Evolutionary conservation across 2,113 vertebrate genomes (phyloP).

Genomic region (Petrocephalus zakoni): DNA sequence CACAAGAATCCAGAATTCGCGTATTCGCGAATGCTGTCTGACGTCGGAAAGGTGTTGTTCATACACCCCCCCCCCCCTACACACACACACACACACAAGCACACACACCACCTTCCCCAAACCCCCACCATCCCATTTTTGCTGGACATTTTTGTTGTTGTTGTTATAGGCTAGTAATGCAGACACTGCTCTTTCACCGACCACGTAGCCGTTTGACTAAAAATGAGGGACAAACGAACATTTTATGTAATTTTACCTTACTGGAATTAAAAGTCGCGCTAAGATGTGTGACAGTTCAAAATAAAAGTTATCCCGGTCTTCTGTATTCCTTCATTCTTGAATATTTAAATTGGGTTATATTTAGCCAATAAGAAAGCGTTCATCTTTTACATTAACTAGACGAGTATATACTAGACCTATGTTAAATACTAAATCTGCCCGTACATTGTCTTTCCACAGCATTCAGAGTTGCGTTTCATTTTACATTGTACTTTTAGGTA

Average conservation of each 20-base stretch:
- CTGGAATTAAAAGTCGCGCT: background rate
- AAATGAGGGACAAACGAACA: background rate
- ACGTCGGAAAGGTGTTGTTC: background rate
- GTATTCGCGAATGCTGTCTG: background rate
- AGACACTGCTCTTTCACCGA: background rate
- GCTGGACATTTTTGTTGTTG: background rate
- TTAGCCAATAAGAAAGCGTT: background rate
- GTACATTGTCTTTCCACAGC: background rate
- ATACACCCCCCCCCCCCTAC: background rate
- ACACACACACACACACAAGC: background rate
- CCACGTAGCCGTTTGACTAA: background rate
- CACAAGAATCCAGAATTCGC: constrained; percentile 53
- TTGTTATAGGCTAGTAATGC: background rate
- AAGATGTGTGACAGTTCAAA: background rate
- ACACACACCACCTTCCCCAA: background rate
- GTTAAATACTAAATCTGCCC: background rate
- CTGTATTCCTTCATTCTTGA: background rate
- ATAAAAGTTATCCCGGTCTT: background rate
- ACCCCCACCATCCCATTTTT: background rate
- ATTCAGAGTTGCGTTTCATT: background rate
- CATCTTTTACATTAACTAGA: background rate
- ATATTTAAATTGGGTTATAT: background rate
- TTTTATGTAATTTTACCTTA: background rate
- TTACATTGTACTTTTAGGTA: background rate
- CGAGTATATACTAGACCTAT: background rate